phyloP scores from a whole-genome alignment of 2,797 vertebrate genomes.

The Bradypodion pumilum region DNA sequence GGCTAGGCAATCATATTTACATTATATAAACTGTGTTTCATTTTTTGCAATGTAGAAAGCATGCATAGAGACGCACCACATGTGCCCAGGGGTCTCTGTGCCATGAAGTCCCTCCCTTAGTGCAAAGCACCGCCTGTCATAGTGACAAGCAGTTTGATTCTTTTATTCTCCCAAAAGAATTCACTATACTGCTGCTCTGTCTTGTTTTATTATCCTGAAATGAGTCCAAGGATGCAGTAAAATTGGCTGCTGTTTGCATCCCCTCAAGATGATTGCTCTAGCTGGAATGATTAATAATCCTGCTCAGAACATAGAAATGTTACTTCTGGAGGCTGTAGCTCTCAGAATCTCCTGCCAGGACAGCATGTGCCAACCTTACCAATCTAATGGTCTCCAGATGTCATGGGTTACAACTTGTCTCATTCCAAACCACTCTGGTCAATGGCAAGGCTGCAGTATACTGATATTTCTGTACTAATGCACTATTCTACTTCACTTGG shows the following conservation, averaged over 20 bases:
- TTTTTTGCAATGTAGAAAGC: not conserved
- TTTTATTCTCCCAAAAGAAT: not conserved
- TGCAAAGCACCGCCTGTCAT: not conserved
- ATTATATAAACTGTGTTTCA: not conserved
- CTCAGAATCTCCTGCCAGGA: not conserved
- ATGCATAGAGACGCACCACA: not conserved
- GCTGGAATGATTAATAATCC: not conserved
- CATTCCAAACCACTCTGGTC: not conserved
- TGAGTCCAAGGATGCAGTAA: not conserved
- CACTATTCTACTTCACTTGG: not conserved
- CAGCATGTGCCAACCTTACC: not conserved
- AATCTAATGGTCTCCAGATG: not conserved
- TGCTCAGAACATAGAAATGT: no score
- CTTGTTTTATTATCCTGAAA: conserved; percentile 4
- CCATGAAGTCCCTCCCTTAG: not conserved
- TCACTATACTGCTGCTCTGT: not conserved
- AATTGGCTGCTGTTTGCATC: not conserved
- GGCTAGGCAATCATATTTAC: not conserved
- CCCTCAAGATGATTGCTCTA: not conserved
- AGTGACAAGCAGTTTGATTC: not conserved
- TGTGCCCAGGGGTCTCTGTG: not conserved
- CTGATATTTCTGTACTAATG: not conserved
- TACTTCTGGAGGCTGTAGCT: no score
- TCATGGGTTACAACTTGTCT: not conserved
- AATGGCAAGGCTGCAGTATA: not conserved